phyloP scores from a whole-genome alignment of 2,113 vertebrate species.

The Eupsittula cactorum region DNA sequence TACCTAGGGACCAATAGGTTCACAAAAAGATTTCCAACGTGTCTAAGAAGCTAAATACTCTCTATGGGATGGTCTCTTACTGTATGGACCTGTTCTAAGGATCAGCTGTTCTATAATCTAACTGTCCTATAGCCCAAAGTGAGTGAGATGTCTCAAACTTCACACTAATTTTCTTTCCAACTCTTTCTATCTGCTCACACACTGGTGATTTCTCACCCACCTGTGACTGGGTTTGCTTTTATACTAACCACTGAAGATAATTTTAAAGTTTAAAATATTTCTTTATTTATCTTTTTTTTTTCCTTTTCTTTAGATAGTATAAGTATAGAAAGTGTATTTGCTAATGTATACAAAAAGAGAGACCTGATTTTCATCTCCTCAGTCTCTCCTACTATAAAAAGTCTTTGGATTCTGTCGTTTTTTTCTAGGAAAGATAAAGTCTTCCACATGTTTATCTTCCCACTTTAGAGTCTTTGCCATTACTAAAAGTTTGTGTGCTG shows the following conservation, averaged over 20 bases:
- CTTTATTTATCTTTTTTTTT: background rate
- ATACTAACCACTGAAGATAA: background rate
- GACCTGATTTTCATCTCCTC: background rate
- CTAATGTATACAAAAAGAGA: background rate
- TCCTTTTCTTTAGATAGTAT: background rate
- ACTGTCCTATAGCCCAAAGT: background rate
- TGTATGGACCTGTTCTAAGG: rapidly evolving
- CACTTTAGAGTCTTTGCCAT: background rate
- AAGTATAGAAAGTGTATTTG: background rate
- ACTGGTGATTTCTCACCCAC: background rate
- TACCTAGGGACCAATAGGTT: background rate
- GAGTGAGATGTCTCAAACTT: background rate
- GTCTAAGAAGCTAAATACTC: background rate
- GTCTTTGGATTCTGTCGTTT: background rate
- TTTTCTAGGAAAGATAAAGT: background rate
- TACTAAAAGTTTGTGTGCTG: background rate
- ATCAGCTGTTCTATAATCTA: background rate
- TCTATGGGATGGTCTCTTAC: background rate
- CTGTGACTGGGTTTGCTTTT: background rate
- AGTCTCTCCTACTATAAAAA: background rate
- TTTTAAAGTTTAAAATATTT: background rate
- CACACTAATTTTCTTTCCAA: background rate
- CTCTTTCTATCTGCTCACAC: background rate
- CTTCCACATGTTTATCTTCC: background rate
- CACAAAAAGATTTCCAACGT: background rate